A percentile compares a stretch with the other conserved stretches of the same genome.
These are phyloP conservation scores for Lysandra bellargus DNA, from an alignment of 2,888 invertebrate genomes.

Conservation along the genomic window DNA sequence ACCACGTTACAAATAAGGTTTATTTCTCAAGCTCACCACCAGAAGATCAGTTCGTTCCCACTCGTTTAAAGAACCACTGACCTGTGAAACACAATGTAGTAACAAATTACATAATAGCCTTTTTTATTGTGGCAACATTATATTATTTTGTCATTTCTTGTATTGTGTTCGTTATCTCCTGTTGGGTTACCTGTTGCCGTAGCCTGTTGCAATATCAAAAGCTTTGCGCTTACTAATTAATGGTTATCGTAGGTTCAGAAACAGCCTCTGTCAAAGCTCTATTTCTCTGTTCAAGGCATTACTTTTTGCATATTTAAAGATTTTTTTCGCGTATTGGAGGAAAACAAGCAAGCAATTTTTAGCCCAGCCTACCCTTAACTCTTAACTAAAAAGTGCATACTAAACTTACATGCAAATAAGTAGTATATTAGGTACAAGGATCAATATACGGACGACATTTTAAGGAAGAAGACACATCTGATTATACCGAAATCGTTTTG, in stretches of 20 bases:
- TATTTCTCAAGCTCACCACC: background rate
- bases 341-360: too few species aligned
- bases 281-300: too few species aligned
- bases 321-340: too few species aligned
- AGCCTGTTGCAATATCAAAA: background rate
- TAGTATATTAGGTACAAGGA: background rate
- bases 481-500: background rate
- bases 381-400: too few species aligned
- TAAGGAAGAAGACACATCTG: background rate
- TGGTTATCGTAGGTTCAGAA: too few species aligned
- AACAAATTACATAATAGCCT: constrained; percentile 33
- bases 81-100: constrained; percentile 37
- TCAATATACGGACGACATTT: background rate
- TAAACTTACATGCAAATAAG: too few species aligned
- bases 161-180: background rate
- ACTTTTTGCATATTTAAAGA: too few species aligned
- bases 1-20: constrained; percentile 1
- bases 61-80: constrained; percentile 38
- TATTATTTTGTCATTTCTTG: constrained; percentile 27
- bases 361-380: too few species aligned
- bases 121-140: constrained; percentile 34
- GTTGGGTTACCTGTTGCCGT: constrained; percentile 1
- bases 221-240: background rate
- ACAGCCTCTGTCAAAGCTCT: too few species aligned
- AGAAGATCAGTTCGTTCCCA: constrained; percentile 34